These are phyloP conservation scores for Latrodectus hesperus DNA, from an alignment of 2,888 invertebrate genomes.

Conservation along the genomic window DNA sequence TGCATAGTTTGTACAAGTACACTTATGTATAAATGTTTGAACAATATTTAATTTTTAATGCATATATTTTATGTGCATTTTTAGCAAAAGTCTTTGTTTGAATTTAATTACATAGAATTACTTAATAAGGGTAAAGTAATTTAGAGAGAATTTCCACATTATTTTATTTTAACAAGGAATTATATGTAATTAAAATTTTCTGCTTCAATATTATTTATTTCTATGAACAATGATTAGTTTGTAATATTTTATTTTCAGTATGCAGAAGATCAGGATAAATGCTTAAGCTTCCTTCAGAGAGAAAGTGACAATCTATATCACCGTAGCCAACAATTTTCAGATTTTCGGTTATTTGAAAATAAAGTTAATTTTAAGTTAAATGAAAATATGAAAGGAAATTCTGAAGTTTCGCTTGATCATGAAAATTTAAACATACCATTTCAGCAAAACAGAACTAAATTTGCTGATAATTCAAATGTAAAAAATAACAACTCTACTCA, in stretches of 20 bases:
- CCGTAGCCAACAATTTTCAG: conserved; percentile 51
- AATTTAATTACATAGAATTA: too few species aligned
- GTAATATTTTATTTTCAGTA: conserved; percentile 28
- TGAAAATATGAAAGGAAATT: conserved; percentile 5
- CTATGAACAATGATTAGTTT: too few species aligned
- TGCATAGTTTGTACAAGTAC: too few species aligned
- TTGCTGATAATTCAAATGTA: background rate
- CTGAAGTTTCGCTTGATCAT: background rate
- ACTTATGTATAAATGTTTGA: too few species aligned
- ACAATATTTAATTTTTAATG: too few species aligned
- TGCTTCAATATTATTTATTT: too few species aligned
- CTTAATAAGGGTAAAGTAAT: too few species aligned
- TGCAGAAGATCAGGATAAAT: conserved; percentile 59
- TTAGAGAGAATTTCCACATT: too few species aligned
- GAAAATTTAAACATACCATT: background rate
- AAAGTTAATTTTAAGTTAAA: conserved; percentile 33
- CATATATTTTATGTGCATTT: too few species aligned
- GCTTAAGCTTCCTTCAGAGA: conserved; percentile 42
- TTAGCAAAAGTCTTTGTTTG: too few species aligned
- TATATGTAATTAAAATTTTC: too few species aligned
- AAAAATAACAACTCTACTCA: background rate
- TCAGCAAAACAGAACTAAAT: background rate
- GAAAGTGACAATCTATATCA: conserved; percentile 54
- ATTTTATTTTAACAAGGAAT: too few species aligned
- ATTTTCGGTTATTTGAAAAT: conserved; percentile 43